These are phyloP conservation scores for Rhynchopsitta pachyrhyncha DNA, from an alignment of 2,113 vertebrate species.

Conservation along the genomic window DNA sequence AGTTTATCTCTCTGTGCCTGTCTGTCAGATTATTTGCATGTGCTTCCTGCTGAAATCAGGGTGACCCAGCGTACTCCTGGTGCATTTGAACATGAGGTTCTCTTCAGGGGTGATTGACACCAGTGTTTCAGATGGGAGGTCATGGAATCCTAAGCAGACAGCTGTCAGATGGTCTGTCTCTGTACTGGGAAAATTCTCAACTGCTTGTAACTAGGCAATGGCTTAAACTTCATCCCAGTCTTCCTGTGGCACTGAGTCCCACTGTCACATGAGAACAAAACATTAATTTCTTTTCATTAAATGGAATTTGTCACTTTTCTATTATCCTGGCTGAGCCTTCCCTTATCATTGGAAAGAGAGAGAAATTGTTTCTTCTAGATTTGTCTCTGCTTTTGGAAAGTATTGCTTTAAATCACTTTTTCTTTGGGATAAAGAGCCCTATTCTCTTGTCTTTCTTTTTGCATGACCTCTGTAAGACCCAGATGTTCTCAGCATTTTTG, in stretches of 20 bases:
- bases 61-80: background rate
- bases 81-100: background rate
- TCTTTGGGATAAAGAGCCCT: background rate
- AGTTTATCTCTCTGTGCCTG: background rate
- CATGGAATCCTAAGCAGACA: background rate
- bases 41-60: background rate
- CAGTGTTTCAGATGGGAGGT: background rate
- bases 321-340: background rate
- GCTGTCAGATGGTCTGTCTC: background rate
- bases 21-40: background rate
- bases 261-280: background rate
- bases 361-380: background rate
- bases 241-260: background rate
- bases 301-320: conserved; percentile 32
- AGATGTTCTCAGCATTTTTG: background rate
- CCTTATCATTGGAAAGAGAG: background rate
- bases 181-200: background rate
- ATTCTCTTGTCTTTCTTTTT: background rate
- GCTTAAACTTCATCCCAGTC: background rate
- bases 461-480: background rate
- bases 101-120: background rate
- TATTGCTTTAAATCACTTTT: background rate
- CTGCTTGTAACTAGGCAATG: background rate
- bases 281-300: background rate
- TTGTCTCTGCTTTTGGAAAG: background rate